These are phyloP conservation scores for Vanessa tameamea DNA, from an alignment of 1,140 invertebrate species.

Conservation along the genomic window DNA sequence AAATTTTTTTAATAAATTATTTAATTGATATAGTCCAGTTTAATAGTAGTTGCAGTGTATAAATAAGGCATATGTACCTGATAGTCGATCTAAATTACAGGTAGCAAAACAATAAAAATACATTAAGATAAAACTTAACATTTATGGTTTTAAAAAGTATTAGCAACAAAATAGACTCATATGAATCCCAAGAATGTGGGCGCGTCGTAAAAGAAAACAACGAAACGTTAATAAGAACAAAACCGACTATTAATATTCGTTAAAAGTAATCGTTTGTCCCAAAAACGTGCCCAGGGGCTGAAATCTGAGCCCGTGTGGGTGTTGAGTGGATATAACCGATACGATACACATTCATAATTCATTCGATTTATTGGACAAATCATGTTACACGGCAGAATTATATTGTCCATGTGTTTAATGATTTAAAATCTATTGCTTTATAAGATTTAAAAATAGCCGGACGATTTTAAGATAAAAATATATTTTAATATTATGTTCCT, in stretches of 20 bases:
- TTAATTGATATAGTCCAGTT: too few species aligned
- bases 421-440: constrained; percentile 44
- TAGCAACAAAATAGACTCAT: constrained; percentile 9
- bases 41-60: too few species aligned
- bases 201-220: constrained; percentile 26
- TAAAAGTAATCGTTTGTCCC: constrained; percentile 78
- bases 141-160: background rate
- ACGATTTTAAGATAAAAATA: background rate
- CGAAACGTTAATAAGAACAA: constrained; percentile 64
- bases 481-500: background rate
- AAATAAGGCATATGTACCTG: too few species aligned
- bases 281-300: constrained; percentile 75
- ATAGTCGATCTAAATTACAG: too few species aligned
- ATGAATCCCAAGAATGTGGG: constrained; percentile 34
- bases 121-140: too few species aligned
- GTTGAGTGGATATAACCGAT: constrained; percentile 56
- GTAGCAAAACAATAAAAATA: too few species aligned
- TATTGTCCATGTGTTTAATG: constrained; percentile 58
- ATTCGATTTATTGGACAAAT: constrained; percentile 60
- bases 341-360: constrained; percentile 56
- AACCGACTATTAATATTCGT: constrained; percentile 76
- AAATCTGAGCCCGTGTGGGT: constrained; percentile 69
- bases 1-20: too few species aligned
- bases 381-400: constrained; percentile 55
- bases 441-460: constrained; percentile 25